These are phyloP conservation scores for Hafferia zeledoni DNA, from an alignment of 2,797 vertebrate species.

Conservation along the genomic window DNA sequence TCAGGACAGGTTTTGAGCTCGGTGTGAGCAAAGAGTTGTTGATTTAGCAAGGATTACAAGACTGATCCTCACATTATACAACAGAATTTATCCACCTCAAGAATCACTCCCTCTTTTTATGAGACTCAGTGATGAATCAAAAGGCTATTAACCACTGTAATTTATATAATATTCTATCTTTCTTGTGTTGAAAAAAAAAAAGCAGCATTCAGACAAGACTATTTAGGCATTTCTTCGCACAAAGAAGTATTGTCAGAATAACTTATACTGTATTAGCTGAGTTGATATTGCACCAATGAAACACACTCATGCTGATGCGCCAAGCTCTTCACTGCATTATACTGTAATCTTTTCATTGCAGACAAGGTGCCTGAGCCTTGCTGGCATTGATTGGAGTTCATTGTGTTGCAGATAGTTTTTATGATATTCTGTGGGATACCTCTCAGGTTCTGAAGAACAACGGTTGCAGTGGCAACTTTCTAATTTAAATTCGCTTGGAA, in stretches of 20 bases:
- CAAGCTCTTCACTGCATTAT: background rate
- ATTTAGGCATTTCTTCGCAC: constrained; percentile 25
- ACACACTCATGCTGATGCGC: constrained; percentile 7
- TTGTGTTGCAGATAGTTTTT: background rate
- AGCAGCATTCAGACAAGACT: background rate
- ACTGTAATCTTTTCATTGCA: background rate
- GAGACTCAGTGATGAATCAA: background rate
- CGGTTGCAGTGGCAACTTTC: background rate
- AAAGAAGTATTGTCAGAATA: constrained; percentile 16
- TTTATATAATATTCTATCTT: constrained; percentile 41
- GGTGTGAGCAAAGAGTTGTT: constrained; percentile 8
- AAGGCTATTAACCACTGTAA: constrained; percentile 32
- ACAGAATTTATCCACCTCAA: constrained; percentile 24
- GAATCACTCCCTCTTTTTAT: background rate
- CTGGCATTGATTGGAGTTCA: background rate
- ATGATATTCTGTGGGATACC: background rate
- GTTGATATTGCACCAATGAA: constrained; percentile 10
- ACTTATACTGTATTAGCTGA: background rate
- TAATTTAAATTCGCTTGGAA: background rate
- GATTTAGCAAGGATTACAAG: constrained; percentile 42
- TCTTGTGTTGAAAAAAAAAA: constrained; percentile 1
- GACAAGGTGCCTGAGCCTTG: constrained; percentile 45
- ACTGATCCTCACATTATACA: constrained; percentile 25
- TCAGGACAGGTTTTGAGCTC: background rate
- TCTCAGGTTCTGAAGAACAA: background rate